Evolutionary conservation across 2,888 invertebrate genomes (phyloP).

Genomic region (Cheilosia soror): DNA sequence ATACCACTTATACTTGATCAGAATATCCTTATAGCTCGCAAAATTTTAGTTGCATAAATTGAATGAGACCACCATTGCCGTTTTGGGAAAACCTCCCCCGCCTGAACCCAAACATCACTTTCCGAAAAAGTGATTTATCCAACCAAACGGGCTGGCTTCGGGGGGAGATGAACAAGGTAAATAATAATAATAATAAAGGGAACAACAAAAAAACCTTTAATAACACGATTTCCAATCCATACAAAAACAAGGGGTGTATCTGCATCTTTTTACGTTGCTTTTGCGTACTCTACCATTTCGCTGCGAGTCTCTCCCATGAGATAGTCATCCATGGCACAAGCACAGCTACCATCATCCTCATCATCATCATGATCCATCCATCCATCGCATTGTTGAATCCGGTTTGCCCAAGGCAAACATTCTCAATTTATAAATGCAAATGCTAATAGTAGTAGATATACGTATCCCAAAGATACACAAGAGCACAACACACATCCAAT

Average conservation of each 20-base stretch:
- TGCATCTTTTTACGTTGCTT: slow-evolving; percentile 19
- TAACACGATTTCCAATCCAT: slow-evolving; percentile 55
- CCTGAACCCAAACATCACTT: slow-evolving; percentile 40
- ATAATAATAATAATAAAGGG: slow-evolving; percentile 40
- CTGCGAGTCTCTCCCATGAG: slow-evolving; percentile 41
- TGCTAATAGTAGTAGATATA: slow-evolving; percentile 61
- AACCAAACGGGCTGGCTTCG: slow-evolving; percentile 28
- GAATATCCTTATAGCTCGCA: not conserved
- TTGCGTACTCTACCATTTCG: slow-evolving; percentile 33
- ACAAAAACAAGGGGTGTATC: slow-evolving; percentile 53
- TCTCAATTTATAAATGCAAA: slow-evolving; percentile 71
- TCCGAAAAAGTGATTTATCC: slow-evolving; percentile 36
- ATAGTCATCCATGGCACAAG: slow-evolving; percentile 16
- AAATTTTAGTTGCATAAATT: not conserved
- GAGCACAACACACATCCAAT: not conserved
- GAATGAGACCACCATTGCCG: slow-evolving; percentile 27
- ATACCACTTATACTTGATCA: not conserved
- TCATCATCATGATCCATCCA: slow-evolving; percentile 55
- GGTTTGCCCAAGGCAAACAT: slow-evolving; percentile 67
- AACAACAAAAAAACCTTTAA: slow-evolving; percentile 41
- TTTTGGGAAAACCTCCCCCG: not conserved
- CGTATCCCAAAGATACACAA: slow-evolving; percentile 22
- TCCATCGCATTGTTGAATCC: slow-evolving; percentile 69
- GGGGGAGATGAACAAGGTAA: slow-evolving; percentile 39
- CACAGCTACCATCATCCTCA: slow-evolving; percentile 33